These are phyloP conservation scores for Laothoe populi DNA, from an alignment of 2,888 invertebrate genomes.

Conservation along the genomic window DNA sequence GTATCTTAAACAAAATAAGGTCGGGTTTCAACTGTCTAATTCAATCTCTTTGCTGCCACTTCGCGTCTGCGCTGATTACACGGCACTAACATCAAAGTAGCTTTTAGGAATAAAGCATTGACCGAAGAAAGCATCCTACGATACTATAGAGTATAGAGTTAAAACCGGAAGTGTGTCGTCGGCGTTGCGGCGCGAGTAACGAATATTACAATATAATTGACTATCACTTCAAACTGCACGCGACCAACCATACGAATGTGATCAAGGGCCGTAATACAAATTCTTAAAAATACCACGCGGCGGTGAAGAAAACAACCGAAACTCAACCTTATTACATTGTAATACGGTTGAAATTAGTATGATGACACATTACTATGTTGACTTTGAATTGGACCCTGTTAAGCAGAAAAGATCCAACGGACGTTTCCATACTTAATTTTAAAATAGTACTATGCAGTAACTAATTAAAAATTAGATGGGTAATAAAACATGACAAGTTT, in stretches of 20 bases:
- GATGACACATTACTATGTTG: too few species aligned
- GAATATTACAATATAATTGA: conserved; percentile 80
- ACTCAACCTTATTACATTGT: not conserved
- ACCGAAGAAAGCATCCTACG: conserved; percentile 11
- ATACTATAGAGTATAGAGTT: conserved; percentile 2
- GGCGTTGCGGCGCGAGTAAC: conserved; percentile 47
- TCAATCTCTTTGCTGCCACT: not conserved
- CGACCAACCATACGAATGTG: conserved; percentile 32
- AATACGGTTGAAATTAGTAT: not conserved
- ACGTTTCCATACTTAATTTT: too few species aligned
- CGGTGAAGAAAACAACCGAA: too few species aligned
- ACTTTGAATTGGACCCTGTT: too few species aligned
- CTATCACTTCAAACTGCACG: conserved; percentile 65
- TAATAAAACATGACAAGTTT: too few species aligned
- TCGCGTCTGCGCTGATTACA: not conserved
- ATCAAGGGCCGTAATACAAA: not conserved
- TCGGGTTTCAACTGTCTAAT: not conserved
- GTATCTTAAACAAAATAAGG: not conserved
- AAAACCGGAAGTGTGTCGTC: conserved; percentile 46
- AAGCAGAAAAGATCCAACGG: too few species aligned
- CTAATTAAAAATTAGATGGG: too few species aligned
- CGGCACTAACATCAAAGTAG: not conserved
- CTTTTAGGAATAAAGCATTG: not conserved
- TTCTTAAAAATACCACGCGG: not conserved
- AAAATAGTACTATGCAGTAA: too few species aligned